Conservation (phyloP, 1,140 invertebrate species). For the Cherax destructor region DNA sequence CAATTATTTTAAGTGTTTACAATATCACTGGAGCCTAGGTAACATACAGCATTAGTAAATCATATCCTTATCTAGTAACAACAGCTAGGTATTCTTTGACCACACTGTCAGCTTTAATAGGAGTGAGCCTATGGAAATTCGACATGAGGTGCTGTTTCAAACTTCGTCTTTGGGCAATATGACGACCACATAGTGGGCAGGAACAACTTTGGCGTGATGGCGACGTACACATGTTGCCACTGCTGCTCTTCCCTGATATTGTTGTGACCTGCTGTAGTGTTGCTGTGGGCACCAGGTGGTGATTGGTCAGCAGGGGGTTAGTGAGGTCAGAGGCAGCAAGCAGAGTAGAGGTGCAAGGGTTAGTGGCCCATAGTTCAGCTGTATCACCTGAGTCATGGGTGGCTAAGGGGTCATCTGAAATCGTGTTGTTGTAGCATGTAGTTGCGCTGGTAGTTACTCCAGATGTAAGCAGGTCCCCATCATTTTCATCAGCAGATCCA, state of each 20-base stretch:
- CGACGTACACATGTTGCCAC: slow-evolving; percentile 43
- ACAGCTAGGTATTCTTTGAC: slow-evolving; percentile 67
- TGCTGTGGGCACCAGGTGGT: slow-evolving; percentile 59
- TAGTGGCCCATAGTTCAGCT: slow-evolving; percentile 66
- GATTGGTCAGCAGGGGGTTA: slow-evolving; percentile 60
- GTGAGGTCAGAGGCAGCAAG: slow-evolving; percentile 65
- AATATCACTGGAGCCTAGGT: slow-evolving; percentile 1
- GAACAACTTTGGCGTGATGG: slow-evolving; percentile 70
- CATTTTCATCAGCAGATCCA: slow-evolving; percentile 51
- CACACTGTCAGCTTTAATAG: slow-evolving; percentile 67
- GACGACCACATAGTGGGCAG: slow-evolving; percentile 70
- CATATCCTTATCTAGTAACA: slow-evolving; percentile 45
- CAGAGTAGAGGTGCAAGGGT: slow-evolving; percentile 66
- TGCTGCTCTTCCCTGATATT: slow-evolving; percentile 30
- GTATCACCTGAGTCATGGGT: slow-evolving; percentile 59
- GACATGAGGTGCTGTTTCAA: slow-evolving; percentile 72
- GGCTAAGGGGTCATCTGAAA: slow-evolving; percentile 45
- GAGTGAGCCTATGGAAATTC: slow-evolving; percentile 70
- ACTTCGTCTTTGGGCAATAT: slow-evolving; percentile 71
- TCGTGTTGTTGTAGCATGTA: slow-evolving; percentile 43
- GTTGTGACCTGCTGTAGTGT: slow-evolving; percentile 44
- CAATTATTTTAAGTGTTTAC: background rate
- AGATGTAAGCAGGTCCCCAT: slow-evolving; percentile 25
- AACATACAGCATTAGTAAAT: background rate
- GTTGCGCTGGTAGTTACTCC: slow-evolving; percentile 42